Base-by-base conservation (phyloP, 2,113 vertebrate species). In the Lamprologus callipterus region DNA sequence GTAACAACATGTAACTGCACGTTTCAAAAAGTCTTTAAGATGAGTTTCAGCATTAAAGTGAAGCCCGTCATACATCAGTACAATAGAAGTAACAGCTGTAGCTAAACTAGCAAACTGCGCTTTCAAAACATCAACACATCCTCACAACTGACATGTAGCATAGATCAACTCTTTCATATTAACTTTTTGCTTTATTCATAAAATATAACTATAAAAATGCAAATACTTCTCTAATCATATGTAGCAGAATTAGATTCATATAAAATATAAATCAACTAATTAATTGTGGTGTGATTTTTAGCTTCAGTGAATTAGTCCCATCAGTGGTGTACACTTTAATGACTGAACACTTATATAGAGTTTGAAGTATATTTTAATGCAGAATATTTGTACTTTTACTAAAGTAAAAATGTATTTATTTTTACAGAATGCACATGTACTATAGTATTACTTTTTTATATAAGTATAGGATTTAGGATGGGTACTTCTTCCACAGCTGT, bases 1-100 rank as follows among this genome's bases (percentile, higher is more conserved):
- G 6, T 33, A 60, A 17, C 14, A 4, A 0, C 26, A 6, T 9
- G 5, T 33, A 63, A n/a, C 28, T 7, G 4, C 28, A 33, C 16
- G 5, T 33, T 63, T 63, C 16, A 0, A 3, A 12, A 11, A 63
- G 16, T 1, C 58, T 63, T 35, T 7, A 63, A 4, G 16, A 35
- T n/a, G 58, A 63, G 58, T 35, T 63, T 63, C 58, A 35, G 31
- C 31, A 63, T 63, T 35, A 60, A 60, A 60, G 57, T 33, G 57
- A 60, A 60, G 28, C 28, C 0, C 3, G 5, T 60, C 57, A 60
- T 33, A 60, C 0, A 60, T 60, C 57, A 7, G 58, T 19, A 35
- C 28, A 63, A 3, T 33, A 35, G 58, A 35, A 63, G 6, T 35
- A 35, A 63, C 58, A 1, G 9, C 17, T 63, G 58, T n/a, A n/a